phyloP scores from a whole-genome alignment of 2,888 invertebrate genomes.

The Norana najaformis region DNA sequence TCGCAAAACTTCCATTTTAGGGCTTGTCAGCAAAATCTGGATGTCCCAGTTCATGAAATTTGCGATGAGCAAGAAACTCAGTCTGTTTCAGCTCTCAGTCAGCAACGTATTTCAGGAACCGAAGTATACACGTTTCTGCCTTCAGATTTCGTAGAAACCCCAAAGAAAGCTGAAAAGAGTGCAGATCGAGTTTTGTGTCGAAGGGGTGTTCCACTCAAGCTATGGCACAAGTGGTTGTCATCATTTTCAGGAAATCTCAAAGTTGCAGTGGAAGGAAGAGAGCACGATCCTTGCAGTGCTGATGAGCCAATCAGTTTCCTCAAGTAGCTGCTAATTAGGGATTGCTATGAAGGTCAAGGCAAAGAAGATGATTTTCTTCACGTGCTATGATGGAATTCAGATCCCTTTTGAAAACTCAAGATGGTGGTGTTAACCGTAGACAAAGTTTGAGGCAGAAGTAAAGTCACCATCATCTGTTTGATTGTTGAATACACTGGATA shows the following conservation, averaged over 20 bases:
- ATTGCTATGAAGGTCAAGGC: background rate
- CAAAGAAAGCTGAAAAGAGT: background rate
- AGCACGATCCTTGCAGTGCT: background rate
- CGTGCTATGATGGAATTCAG: background rate
- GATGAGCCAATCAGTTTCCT: background rate
- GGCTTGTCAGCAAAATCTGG: background rate
- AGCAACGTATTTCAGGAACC: background rate
- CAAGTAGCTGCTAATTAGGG: background rate
- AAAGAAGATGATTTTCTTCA: background rate
- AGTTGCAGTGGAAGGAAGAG: background rate
- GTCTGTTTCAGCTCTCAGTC: background rate
- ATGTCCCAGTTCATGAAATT: background rate
- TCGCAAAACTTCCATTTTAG: background rate
- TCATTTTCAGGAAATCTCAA: background rate
- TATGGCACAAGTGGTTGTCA: constrained; percentile 35
- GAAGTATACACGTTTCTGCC: background rate
- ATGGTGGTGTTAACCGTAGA: background rate
- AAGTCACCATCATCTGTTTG: background rate
- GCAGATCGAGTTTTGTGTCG: background rate
- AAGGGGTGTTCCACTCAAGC: constrained; percentile 34
- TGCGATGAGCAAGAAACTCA: background rate
- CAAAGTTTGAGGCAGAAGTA: background rate
- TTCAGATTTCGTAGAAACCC: background rate
- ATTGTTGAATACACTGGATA: background rate
- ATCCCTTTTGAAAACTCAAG: background rate